Evolutionary conservation across 2,888 invertebrate genomes (phyloP).

Genomic region (Pterostichus madidus): DNA sequence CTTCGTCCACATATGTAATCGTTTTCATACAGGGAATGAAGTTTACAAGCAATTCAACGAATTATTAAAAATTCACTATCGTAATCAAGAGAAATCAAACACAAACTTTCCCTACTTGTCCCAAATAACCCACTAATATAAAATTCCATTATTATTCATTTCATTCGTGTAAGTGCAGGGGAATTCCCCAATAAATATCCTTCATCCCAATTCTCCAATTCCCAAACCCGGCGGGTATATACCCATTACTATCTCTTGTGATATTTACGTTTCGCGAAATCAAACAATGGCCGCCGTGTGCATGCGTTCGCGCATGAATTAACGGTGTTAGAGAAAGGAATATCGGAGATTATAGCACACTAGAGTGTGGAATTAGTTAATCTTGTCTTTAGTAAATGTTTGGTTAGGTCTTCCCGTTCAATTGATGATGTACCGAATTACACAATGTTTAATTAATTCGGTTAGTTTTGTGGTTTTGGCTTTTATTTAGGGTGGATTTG

Average conservation of each 20-base stretch:
- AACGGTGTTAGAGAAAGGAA: constrained; percentile 4
- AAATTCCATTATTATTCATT: constrained; percentile 15
- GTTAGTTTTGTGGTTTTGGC: constrained; percentile 22
- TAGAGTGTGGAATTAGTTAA: constrained; percentile 14
- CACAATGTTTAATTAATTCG: constrained; percentile 25
- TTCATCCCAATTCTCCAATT: not conserved
- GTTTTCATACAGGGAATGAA: too few species aligned
- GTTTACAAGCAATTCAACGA: not conserved
- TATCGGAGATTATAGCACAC: constrained; percentile 25
- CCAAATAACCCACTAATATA: not conserved
- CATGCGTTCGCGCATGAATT: constrained; percentile 18
- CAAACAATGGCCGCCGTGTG: constrained; percentile 7
- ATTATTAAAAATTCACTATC: not conserved
- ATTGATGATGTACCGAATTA: constrained; percentile 48
- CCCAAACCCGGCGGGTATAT: not conserved
- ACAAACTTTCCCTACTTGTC: not conserved
- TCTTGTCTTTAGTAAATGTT: constrained; percentile 51
- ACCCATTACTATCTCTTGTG: not conserved
- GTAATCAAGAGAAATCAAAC: constrained; percentile 2
- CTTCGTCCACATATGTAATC: too few species aligned
- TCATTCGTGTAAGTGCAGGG: not conserved
- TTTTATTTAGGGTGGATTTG: not conserved
- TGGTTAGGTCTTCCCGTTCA: constrained; percentile 36
- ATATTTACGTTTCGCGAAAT: not conserved
- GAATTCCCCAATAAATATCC: not conserved